Conservation (phyloP, 2,888 invertebrate genomes). For the Calameuta filiformis region DNA sequence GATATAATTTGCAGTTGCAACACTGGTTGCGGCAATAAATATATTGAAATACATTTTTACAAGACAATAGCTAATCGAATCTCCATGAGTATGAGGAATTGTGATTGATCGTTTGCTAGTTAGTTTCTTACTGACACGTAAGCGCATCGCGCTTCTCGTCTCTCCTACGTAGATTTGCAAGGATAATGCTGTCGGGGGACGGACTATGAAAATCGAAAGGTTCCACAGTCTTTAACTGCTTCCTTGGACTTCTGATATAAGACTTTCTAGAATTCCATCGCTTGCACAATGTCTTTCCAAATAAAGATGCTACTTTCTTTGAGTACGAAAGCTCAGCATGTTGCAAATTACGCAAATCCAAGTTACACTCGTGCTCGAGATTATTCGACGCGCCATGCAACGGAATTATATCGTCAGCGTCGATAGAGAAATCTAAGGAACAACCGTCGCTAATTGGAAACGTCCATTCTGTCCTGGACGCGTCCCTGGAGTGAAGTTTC, state of each 20-base stretch:
- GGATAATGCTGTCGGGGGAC: constrained; percentile 73
- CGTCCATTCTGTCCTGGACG: too few relatives aligned
- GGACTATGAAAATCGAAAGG: constrained; percentile 71
- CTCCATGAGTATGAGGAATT: too few relatives aligned
- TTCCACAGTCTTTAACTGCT: constrained; percentile 39
- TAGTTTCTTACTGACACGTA: constrained; percentile 20
- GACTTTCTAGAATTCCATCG: constrained; percentile 50
- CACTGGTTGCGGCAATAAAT: too few relatives aligned
- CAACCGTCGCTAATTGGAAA: background rate
- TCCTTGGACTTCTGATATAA: constrained; percentile 33
- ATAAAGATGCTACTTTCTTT: constrained; percentile 61
- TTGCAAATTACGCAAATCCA: constrained; percentile 26
- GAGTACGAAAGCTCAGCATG: constrained; percentile 29
- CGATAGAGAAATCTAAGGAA: background rate
- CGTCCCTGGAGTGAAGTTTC: background rate
- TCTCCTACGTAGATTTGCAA: constrained; percentile 53
- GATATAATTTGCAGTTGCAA: too few relatives aligned
- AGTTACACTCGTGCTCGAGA: constrained; percentile 33
- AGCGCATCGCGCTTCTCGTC: too few relatives aligned
- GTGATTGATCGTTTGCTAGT: constrained; percentile 14
- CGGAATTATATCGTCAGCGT: background rate
- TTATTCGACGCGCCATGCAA: constrained; percentile 20
- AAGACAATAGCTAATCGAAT: too few relatives aligned
- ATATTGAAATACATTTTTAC: too few relatives aligned
- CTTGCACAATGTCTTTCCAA: constrained; percentile 68